Base-by-base conservation (phyloP, 2,113 vertebrate genomes). In the Phaethon lepturus region DNA sequence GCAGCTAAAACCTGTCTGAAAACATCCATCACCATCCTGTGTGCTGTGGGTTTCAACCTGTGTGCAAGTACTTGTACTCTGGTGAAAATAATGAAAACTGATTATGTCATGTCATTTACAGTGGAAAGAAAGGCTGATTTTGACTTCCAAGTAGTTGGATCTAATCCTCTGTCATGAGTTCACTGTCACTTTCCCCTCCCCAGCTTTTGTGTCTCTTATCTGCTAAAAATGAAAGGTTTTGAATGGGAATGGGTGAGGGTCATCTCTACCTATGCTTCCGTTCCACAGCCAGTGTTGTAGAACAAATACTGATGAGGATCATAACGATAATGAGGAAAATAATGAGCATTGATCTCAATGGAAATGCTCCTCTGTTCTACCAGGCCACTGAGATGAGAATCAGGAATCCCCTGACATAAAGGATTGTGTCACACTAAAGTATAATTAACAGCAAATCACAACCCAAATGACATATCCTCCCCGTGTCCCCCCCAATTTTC, bases 251-350 rank as follows among this genome's bases (percentile, higher is more conserved):
- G 1, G 58, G 47, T 3, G 2, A 92, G 95, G 96, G 96, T 96
- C 96, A 96, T 90, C 69, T 62, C 92, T 79, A 85, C 68, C 83
- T 76, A 60, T 1, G 6, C 62, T 91, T 85, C 69, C 4, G 22
- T 94, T 96, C 69, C 87, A 88, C 84, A 90, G 92, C 66, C 77
- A 88, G 69, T 31, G 90, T 91, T 90, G 95, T 94, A 96, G 95
- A 96, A 95, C 90, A 96, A 96, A 94, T 86, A 97, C 96, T 96
- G 93, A 96, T 95, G 90, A 90, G 96, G 75, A 94, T 95, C 90
- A 94, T 96, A 87, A 95, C 90, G 96, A 96, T 96, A 97, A 97
- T 91, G 95, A 97, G 92, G 85, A 85, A 96, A 97, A 96, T 96
- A 97, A 97, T 93, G 95, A 97, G 96, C 95, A 96, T 58, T 92